Evolutionary conservation across 2,113 vertebrate species (phyloP).

Genomic region (Arothron firmamentum): DNA sequence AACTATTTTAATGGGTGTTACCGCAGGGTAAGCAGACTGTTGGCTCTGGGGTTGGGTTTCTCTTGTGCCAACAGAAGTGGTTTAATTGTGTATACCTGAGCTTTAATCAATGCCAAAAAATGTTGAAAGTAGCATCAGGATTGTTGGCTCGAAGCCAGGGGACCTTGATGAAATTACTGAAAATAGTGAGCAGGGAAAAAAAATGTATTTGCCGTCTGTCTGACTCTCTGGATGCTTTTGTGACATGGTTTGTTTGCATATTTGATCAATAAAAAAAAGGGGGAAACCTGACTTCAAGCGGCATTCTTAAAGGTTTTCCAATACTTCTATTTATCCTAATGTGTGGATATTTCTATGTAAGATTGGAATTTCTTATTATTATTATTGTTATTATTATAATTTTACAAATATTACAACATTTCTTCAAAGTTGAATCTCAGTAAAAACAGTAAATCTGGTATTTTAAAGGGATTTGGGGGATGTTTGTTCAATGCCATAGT

Average conservation of each 20-base stretch:
- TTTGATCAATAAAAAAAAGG: too few species aligned
- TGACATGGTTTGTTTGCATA: too few species aligned
- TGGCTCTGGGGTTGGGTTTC: slow-evolving; percentile 61
- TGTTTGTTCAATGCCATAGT: too few species aligned
- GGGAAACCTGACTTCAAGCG: too few species aligned
- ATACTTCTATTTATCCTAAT: too few species aligned
- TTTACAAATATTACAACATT: too few species aligned
- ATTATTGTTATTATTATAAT: too few species aligned
- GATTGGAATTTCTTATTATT: too few species aligned
- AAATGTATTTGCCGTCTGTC: slow-evolving; percentile 6
- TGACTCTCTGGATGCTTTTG: slow-evolving; percentile 6
- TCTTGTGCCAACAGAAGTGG: slow-evolving; percentile 62
- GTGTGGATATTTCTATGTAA: too few species aligned
- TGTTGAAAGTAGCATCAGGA: slow-evolving; percentile 54
- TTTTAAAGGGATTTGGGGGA: too few species aligned
- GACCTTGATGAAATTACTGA: slow-evolving; percentile 59
- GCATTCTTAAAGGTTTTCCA: too few species aligned
- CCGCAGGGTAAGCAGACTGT: slow-evolving; percentile 41
- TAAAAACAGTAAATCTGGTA: background rate
- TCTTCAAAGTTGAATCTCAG: background rate
- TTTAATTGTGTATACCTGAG: slow-evolving; percentile 68
- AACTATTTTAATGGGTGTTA: slow-evolving; percentile 61
- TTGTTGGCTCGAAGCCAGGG: slow-evolving; percentile 48
- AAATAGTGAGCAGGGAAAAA: slow-evolving; percentile 32
- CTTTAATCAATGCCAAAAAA: slow-evolving; percentile 68